Evolutionary conservation across 2,888 invertebrate genomes (phyloP), one percentile per base, ranked within the genome.

Genomic region (Polylopha cassiicola): DNA sequence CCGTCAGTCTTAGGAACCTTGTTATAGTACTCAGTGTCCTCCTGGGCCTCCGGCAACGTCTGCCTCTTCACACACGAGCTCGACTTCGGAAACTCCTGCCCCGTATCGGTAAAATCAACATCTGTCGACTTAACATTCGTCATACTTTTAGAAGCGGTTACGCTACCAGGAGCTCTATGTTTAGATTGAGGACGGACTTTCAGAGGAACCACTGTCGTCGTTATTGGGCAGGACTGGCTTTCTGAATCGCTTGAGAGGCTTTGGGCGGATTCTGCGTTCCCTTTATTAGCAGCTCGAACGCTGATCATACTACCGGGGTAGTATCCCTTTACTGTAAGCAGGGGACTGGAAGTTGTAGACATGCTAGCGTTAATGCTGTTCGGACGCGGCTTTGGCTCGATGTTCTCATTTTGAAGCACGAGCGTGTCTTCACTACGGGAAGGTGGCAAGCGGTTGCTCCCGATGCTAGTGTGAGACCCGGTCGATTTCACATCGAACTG

Each of bases 361-460:
- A 86, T 87, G 58, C 87, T 91, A 0, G 89, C 81, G 42, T 79
- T 81, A 46, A 88, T 86, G 30, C 89, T 88, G 48, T 88, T 88
- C 2, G 88, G 86, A 45, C 89, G 84, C 24, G 87, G 84, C 29
- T 89, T 88, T 1, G 86, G 61, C 51, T 79, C 68, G 0, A 67
- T 53, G 32, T 61, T 79, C 46, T 82, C 76, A 42, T 77, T 76
- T 52, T 85, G 75, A 0, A 80, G 59, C 1, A 87, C 86, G 3
- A 95, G 72, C 0, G 92, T 92, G 57, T 95, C 94, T 63, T 95
- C 94, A 46, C 94, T 94, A 30, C 92, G 87, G 0, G 94, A 94
- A 0, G 94, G 92, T 3, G 92, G 92, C 31, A 94, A 72, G 17
- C 92, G 86, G 50, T 36, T 80, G 55, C 51, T 87, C 47, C 46